Evolutionary conservation across 2,888 invertebrate species (phyloP).

Genomic region (Leptura quadrifasciata): DNA sequence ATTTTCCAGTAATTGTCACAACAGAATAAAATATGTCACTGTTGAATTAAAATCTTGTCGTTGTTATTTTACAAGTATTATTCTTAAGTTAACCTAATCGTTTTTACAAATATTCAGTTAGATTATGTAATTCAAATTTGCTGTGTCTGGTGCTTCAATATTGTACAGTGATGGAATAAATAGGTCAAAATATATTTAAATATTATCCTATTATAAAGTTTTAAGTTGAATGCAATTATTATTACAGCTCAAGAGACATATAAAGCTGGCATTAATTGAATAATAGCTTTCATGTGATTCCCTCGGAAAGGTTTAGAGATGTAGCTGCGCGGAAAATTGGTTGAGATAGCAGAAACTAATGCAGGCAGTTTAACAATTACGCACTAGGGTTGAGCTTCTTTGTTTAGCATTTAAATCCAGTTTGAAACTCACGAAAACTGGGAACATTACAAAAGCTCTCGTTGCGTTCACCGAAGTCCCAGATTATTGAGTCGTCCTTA

Average conservation of each 20-base stretch:
- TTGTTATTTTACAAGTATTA: too few relatives aligned
- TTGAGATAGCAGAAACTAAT: constrained; percentile 64
- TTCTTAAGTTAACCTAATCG: too few relatives aligned
- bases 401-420: constrained; percentile 61
- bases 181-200: constrained; percentile 22
- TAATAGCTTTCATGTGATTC: constrained; percentile 36
- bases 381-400: constrained; percentile 55
- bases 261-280: constrained; percentile 45
- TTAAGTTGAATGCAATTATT: constrained; percentile 33
- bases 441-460: constrained; percentile 9
- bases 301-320: constrained; percentile 53
- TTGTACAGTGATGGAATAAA: background rate
- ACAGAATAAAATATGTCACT: too few relatives aligned
- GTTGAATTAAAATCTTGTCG: too few relatives aligned
- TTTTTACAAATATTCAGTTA: too few relatives aligned
- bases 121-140: too few relatives aligned
- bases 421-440: constrained; percentile 49
- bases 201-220: constrained; percentile 33
- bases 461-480: constrained; percentile 37
- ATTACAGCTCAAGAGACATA: constrained; percentile 22
- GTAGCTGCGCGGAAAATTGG: constrained; percentile 63
- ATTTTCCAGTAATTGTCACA: too few relatives aligned
- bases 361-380: constrained; percentile 65
- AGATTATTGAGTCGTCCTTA: constrained; percentile 58
- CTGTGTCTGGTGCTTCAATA: background rate